Evolutionary conservation across 2,113 vertebrate genomes (phyloP).

Genomic region (Takifugu bimaculatus): DNA sequence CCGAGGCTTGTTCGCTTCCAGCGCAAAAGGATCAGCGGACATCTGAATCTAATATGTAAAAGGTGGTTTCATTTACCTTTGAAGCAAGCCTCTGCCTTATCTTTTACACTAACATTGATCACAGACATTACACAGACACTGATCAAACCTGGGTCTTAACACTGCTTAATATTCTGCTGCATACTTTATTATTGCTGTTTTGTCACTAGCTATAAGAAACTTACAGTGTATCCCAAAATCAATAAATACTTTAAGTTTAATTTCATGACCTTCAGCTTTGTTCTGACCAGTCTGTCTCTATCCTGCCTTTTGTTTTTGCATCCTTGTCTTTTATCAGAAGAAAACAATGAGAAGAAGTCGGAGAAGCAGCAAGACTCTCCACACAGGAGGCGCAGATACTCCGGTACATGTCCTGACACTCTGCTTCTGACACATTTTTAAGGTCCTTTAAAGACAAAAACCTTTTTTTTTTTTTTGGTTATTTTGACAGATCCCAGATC

Average conservation of each 20-base stretch:
- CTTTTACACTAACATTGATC: no score
- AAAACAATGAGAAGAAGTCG: constrained; percentile 42
- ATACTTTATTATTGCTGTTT: not conserved
- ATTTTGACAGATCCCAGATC: constrained; percentile 45
- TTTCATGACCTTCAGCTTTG: not conserved
- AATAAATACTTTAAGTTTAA: not conserved
- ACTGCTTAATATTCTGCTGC: no score
- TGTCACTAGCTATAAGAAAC: not conserved
- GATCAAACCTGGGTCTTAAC: no score
- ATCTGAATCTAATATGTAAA: constrained; percentile 4
- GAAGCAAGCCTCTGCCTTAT: not conserved
- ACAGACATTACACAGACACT: no score
- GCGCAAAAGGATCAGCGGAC: constrained; percentile 20
- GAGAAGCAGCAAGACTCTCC: constrained; percentile 56
- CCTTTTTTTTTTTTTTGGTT: not conserved
- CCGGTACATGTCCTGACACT: constrained; percentile 39
- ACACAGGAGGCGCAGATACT: constrained; percentile 47
- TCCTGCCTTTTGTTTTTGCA: not conserved
- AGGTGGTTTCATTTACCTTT: not conserved
- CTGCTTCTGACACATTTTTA: not conserved
- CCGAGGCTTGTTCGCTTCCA: constrained; percentile 25
- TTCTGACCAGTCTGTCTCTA: not conserved
- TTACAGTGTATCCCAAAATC: not conserved
- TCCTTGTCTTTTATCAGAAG: constrained; percentile 15
- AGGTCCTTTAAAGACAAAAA: constrained; percentile 1